phyloP scores from a whole-genome alignment of 2,113 vertebrate genomes.

The Setophaga petechia region DNA sequence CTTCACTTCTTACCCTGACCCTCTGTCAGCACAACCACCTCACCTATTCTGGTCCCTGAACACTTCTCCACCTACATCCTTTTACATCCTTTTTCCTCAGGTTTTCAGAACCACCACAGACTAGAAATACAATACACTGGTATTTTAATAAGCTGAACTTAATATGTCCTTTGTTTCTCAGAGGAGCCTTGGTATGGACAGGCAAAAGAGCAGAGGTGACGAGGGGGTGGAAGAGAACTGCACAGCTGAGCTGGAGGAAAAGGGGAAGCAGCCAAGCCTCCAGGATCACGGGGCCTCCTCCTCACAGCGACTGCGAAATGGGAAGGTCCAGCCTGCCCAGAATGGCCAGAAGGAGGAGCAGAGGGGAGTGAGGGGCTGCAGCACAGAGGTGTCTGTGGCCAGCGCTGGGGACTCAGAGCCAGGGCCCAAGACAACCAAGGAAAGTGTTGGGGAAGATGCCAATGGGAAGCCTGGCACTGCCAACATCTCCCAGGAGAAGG shows the following conservation, averaged over 20 bases:
- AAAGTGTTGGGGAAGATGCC: background rate
- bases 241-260: conserved; percentile 28
- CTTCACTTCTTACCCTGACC: background rate
- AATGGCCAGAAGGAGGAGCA: background rate
- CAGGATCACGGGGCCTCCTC: background rate
- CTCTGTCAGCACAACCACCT: background rate
- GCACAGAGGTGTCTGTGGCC: background rate
- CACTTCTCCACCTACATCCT: background rate
- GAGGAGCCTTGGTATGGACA: conserved; percentile 6
- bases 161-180: background rate
- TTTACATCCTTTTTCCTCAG: background rate
- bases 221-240: conserved; percentile 24
- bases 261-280: background rate
- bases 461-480: background rate
- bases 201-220: conserved; percentile 24
- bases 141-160: background rate
- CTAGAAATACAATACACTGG: background rate
- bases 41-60: background rate
- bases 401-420: background rate
- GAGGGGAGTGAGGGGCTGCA: background rate
- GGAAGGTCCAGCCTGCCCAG: background rate
- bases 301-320: background rate
- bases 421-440: background rate
- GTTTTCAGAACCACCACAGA: background rate
- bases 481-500: background rate